Base-by-base conservation (phyloP, 2,797 vertebrate genomes). In the Mus minutoides region DNA sequence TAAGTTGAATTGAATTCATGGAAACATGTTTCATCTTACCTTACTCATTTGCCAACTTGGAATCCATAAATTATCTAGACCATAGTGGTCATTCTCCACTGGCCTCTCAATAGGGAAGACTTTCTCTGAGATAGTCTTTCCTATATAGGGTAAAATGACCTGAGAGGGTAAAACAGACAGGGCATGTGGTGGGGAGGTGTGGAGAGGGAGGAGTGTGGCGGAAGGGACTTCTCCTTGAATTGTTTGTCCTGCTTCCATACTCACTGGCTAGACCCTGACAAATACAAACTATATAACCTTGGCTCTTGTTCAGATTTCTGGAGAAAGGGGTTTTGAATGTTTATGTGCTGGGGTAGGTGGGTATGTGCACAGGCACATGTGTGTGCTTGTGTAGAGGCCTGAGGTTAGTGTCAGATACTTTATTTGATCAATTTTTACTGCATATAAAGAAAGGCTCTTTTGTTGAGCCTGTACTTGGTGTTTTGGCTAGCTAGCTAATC, bases 181-280 rank as follows among this genome's bases (percentile, higher is more conserved):
- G n/a, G n/a, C n/a, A n/a, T n/a, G n/a, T n/a, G n/a, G n/a, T n/a
- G n/a, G n/a, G 16, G 17, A 16, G 1, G 12, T 58, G 0, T 34
- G 29, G 49, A 43, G 10, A 0, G 43, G 64, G 76, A n/a, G n/a
- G n/a, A n/a, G n/a, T n/a, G n/a, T n/a, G 40, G 21, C 21, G 34
- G 31, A 90, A 73, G 31, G 6, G n/a, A 75, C 24, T 22, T 69
- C 54, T 54, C 77, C 26, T 16, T 26, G 43, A 17, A 49, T 17
- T 14, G 17, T 34, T 77, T 77, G 11, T 52, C 34, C 19, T 14
- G 40, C 12, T 75, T 64, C 11, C 11, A 8, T 29, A 0, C 31
- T 86, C 43, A 54, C 26, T 54, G 54, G 77, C 56, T 71, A 64
- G 91, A 90, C n/a, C 92, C 34, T 82, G 31, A 92, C 19, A 71